Evolutionary conservation across 2,888 invertebrate species (phyloP), one percentile per base, ranked within the genome.

Genomic region (Tuberolachnus salignus): DNA sequence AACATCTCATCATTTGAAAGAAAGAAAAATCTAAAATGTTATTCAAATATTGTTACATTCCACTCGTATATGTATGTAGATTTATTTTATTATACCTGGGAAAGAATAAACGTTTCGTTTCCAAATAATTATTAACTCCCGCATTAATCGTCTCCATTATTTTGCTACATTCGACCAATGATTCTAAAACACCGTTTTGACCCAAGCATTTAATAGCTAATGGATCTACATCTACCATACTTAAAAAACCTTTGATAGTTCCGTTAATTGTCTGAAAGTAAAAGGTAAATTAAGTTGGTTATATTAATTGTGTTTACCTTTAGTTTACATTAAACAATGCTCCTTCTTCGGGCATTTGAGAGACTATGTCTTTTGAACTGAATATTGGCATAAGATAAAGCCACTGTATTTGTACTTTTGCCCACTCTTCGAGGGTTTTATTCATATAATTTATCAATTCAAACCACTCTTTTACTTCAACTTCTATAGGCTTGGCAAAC

Each of bases 1-100:
- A 96, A 87, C 89, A 95, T 91, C 86, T 95, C 95, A 84, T 94
- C 94, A 85, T 95, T 95, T 8, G 95, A 95, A 80, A 96, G 87
- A 84, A 95, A 95, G 88, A 95, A 95, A 85, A 95, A 94, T 85
- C 95, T 89, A 85, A n/a, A 26, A 19, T 23, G 16, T 0, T 19
- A 16, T 13, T 49, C 0, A 3, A 34, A 26, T 34, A n/a, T 9
- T 21, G 34, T 21, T 11, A 11, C 21, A 55, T 10, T 34, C 3
- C 6, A 34, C 3, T 34, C 6, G 6, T 34, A 34, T 34, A 34
- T 4, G 34, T 34, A 13, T 8, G 46, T 14, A 16, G 10, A 3
- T 44, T 11, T 23, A 42, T 55, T 55, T 23, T 14, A 55, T 13
- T 80, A 81, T 81, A 88, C 88, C 88, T 86, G 59, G 94, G 91